Evolutionary conservation across 2,797 vertebrate genomes (phyloP).

Genomic region (Coracias cyanogaster): DNA sequence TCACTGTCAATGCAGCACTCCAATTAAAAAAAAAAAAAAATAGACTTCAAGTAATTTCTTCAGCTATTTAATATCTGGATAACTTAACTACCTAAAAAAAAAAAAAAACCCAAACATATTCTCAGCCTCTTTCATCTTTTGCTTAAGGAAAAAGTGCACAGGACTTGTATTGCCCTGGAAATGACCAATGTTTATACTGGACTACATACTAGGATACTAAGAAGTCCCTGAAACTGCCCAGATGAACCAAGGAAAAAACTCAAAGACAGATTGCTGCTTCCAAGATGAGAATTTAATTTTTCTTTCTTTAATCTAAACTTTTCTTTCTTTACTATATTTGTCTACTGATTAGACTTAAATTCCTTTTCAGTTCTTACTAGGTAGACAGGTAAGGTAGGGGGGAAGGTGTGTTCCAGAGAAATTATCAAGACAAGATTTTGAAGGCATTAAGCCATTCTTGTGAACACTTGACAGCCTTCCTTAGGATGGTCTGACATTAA

Average conservation of each 20-base stretch:
- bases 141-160: neutral
- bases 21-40: neutral
- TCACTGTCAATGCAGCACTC: too few species aligned
- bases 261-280: neutral
- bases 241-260: neutral
- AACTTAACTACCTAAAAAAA: neutral
- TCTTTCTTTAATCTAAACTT: neutral
- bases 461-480: neutral
- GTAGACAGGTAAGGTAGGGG: neutral
- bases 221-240: neutral
- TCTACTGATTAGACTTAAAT: neutral
- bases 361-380: neutral
- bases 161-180: neutral
- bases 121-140: neutral
- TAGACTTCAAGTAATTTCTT: neutral
- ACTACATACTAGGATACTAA: neutral
- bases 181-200: neutral
- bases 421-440: neutral
- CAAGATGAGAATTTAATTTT: accelerated
- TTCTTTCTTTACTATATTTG: neutral
- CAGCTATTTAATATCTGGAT: neutral
- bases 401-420: neutral
- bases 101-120: too few species aligned
- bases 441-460: neutral
- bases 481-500: neutral